Percentiles rank a stretch among this genome's conserved stretches.
Evolutionary conservation across 2,113 vertebrate species (phyloP).

Genomic region (Antennarius striatus): DNA sequence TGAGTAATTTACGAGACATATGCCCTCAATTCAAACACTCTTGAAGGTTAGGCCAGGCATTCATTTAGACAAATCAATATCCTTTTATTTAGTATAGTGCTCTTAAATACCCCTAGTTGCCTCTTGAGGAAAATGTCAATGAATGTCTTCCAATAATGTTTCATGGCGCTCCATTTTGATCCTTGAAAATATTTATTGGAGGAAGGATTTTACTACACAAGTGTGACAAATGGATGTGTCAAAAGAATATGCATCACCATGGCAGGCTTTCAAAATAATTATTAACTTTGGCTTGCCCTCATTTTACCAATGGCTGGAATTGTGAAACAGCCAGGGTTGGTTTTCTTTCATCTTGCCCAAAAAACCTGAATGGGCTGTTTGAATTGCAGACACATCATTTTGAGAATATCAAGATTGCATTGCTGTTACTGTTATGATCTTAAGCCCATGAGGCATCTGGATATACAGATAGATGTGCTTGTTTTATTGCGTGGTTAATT

Average conservation of each 20-base stretch:
- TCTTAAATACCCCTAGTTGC: conserved; percentile 57
- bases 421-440: too few species aligned
- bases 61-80: conserved; percentile 63
- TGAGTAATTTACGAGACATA: conserved; percentile 40
- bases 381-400: too few species aligned
- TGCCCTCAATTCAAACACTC: conserved; percentile 37
- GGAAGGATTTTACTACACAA: conserved; percentile 51
- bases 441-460: too few species aligned
- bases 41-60: conserved; percentile 56
- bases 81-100: conserved; percentile 64
- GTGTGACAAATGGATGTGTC: conserved; percentile 64
- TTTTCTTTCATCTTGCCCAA: neutral
- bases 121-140: conserved; percentile 56
- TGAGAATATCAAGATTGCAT: too few species aligned
- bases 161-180: conserved; percentile 46
- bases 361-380: neutral
- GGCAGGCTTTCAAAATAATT: conserved; percentile 69
- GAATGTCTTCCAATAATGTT: conserved; percentile 45
- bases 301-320: conserved; percentile 46
- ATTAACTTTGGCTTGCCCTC: conserved; percentile 66
- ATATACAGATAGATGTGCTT: too few species aligned
- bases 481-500: too few species aligned
- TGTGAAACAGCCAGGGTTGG: conserved; percentile 10
- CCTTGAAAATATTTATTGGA: conserved; percentile 56
- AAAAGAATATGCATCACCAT: conserved; percentile 60